phyloP scores from a whole-genome alignment of 1,140 invertebrate species.

The Drosophila busckii region DNA sequence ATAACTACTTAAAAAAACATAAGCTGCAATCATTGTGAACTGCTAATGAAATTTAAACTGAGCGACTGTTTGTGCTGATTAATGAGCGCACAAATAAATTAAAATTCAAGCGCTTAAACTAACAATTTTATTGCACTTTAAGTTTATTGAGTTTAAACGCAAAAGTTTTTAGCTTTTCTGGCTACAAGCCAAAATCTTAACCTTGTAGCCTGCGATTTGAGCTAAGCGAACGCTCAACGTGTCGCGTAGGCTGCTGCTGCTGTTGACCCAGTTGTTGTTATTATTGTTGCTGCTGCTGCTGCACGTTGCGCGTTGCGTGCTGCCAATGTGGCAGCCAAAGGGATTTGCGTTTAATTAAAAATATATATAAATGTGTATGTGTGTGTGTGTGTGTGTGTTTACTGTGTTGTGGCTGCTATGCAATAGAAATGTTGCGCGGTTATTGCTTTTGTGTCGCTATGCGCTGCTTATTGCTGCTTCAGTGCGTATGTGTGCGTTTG shows the following conservation, averaged over 20 bases:
- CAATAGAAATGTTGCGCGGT: slow-evolving; percentile 67
- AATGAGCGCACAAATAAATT: no score
- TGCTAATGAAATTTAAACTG: no score
- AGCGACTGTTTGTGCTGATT: no score
- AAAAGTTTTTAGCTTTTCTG: no score
- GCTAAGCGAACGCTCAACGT: slow-evolving; percentile 10
- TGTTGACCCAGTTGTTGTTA: slow-evolving; percentile 24
- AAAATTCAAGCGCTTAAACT: no score
- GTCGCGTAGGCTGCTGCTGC: background rate
- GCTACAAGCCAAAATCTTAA: slow-evolving; percentile 51
- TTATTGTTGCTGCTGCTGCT: slow-evolving; percentile 34
- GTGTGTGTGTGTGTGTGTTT: slow-evolving; percentile 5
- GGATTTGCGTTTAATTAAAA: slow-evolving; percentile 72
- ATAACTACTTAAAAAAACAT: no score
- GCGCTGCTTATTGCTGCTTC: slow-evolving; percentile 20
- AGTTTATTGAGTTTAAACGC: no score
- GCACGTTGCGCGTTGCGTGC: slow-evolving; percentile 58
- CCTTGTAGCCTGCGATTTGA: slow-evolving; percentile 56
- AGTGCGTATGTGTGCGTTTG: slow-evolving; percentile 35
- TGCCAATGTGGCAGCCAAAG: slow-evolving; percentile 52
- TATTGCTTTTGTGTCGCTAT: slow-evolving; percentile 52
- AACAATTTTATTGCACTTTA: no score
- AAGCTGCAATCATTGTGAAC: no score
- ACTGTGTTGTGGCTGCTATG: slow-evolving; percentile 55
- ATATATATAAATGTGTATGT: slow-evolving; percentile 59